Conservation (phyloP, 2,797 vertebrate genomes). For the Typhlichthys subterraneus region DNA sequence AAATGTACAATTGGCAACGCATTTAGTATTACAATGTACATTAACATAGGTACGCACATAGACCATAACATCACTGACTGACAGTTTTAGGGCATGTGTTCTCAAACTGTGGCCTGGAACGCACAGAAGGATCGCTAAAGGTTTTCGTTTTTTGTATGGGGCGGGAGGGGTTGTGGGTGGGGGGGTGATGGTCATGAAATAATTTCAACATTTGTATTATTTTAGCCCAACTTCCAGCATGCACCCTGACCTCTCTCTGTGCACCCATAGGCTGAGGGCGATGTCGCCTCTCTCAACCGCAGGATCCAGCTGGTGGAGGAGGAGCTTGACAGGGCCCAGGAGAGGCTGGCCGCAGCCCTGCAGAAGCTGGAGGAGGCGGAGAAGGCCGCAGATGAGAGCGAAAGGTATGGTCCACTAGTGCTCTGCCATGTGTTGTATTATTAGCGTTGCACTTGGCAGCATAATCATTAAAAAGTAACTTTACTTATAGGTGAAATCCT, state of each 20-base stretch:
- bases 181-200: not conserved
- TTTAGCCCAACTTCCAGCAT: slow-evolving; percentile 47
- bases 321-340: slow-evolving; percentile 94
- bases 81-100: not conserved
- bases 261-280: slow-evolving; percentile 86
- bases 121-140: not conserved
- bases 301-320: slow-evolving; percentile 98
- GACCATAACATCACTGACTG: not conserved
- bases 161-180: not conserved
- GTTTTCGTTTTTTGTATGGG: not conserved
- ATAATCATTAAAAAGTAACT: not conserved
- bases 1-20: no score
- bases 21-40: no score
- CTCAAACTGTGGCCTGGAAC: not conserved
- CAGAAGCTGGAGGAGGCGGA: slow-evolving; percentile 97
- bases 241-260: slow-evolving; percentile 39
- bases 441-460: not conserved
- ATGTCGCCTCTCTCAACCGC: slow-evolving; percentile 93
- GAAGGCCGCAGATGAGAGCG: slow-evolving; percentile 95
- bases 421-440: no score
- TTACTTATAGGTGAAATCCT: no score
- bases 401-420: slow-evolving; percentile 81
- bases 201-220: not conserved
- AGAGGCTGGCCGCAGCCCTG: slow-evolving; percentile 91
- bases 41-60: no score